Evolutionary conservation across 92 coral and sea anemone species (phyloP), one percentile per base, ranked within the genome.

Genomic region (Epizoanthus ramosus): DNA sequence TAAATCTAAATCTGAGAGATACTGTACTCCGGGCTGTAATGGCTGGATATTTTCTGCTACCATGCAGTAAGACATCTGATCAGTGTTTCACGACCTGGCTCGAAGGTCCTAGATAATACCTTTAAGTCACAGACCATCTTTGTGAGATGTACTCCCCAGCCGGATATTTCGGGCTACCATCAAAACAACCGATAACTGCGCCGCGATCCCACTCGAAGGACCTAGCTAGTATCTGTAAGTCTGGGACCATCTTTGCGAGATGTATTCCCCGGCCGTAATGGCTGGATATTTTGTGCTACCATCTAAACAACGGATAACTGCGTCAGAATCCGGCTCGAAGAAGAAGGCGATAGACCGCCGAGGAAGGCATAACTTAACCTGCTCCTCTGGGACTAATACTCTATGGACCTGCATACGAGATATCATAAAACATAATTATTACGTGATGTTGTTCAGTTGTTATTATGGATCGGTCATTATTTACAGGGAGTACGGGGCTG

Each of bases 311-410:
- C 74, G 83, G 68, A 94, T 88, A 21, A 83, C 72, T 3, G 91
- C 84, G 45, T 84, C 87, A 21, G 67, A 58, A 23, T 92, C 91
- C 25, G 98, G 98, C 50, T 82, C 85, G 39, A 88, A 88, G 77
- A 94, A 94, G 79, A 94, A 92, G 58, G 90, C 98, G 2, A 85
- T 82, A 1, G 98, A 94, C 17, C 88, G 88, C 17, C 98, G 93
- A 12, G 91, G 84, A 50, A 58, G 73, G 24, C 80, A 85, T 6
- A 90, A 85, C 33, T 70, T 84, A n/a, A 72, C 63, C 75, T 90
- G 88, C n/a, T 47, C 84, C 31, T 75, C 83, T 13, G 93, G 93
- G 50, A 90, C 85, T 2, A 87, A 59, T 33, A 90, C 93, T 13
- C 93, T 50, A 50, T 50, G 54, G 10, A 50, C 54, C 54, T 50